These are phyloP conservation scores for Bettongia penicillata DNA, from an alignment of 2,113 vertebrate species.

Conservation along the genomic window DNA sequence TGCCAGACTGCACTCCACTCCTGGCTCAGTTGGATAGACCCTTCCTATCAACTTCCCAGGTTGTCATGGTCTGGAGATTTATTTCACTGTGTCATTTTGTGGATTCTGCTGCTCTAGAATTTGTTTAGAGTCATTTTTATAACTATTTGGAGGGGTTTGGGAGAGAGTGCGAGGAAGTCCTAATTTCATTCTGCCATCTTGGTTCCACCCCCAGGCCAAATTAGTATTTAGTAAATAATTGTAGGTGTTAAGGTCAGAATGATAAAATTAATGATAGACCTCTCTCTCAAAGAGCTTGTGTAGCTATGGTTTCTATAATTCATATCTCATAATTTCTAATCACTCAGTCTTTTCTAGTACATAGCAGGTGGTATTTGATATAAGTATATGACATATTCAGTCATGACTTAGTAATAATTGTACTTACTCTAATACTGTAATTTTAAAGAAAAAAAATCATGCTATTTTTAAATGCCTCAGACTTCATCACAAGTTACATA, in stretches of 20 bases:
- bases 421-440: constrained; percentile 33
- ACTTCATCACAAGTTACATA: constrained; percentile 43
- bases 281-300: not conserved
- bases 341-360: constrained; percentile 14
- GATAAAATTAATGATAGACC: not conserved
- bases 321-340: not conserved
- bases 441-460: constrained; percentile 59
- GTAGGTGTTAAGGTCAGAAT: not conserved
- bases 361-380: constrained; percentile 30
- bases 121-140: too few relatives aligned
- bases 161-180: too few relatives aligned
- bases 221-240: not conserved
- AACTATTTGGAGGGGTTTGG: too few relatives aligned
- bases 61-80: too few relatives aligned
- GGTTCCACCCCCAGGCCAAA: too few relatives aligned
- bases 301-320: not conserved
- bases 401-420: constrained; percentile 47
- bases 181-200: too few relatives aligned
- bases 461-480: constrained; percentile 29
- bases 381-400: constrained; percentile 50
- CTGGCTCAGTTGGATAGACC: too few relatives aligned
- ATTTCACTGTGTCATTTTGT: too few relatives aligned
- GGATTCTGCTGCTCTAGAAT: too few relatives aligned
- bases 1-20: too few relatives aligned
- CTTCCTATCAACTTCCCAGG: too few relatives aligned